phyloP scores from a whole-genome alignment of 1,140 invertebrate genomes.

The Nylanderia fulva region DNA sequence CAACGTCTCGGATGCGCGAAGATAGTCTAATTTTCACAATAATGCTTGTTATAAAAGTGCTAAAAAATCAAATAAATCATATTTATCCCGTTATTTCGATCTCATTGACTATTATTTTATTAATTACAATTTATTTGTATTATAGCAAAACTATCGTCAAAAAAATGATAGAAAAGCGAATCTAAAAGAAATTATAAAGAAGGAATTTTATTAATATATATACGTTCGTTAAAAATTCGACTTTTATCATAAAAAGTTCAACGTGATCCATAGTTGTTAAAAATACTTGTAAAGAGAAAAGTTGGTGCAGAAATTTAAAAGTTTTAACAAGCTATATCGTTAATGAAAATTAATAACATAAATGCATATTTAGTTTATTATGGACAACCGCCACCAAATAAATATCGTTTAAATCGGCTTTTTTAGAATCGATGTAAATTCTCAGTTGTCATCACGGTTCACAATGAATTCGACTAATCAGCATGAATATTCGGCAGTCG shows the following conservation, averaged over 20 bases:
- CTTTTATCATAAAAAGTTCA: neutral
- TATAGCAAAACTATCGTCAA: neutral
- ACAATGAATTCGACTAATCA: constrained; percentile 35
- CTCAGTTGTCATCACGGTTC: constrained; percentile 41
- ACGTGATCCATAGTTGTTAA: neutral
- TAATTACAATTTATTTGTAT: neutral
- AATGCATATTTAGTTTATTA: constrained; percentile 30
- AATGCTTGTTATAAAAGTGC: neutral
- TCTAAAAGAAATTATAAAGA: neutral
- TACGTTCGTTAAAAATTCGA: neutral
- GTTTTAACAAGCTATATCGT: constrained; percentile 50
- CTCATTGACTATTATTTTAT: neutral
- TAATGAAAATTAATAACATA: constrained; percentile 35
- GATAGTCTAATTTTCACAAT: neutral
- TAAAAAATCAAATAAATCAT: neutral
- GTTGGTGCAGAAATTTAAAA: constrained; percentile 51
- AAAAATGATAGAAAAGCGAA: neutral
- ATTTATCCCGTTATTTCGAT: neutral
- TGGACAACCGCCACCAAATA: neutral
- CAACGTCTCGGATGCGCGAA: neutral
- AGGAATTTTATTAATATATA: neutral
- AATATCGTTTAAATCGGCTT: constrained; percentile 46
- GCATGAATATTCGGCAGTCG: constrained; percentile 53
- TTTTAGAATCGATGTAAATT: constrained; percentile 24
- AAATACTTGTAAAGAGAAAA: constrained; percentile 32